A percentile compares a stretch with the other conserved stretches of the same genome.
Conservation (phyloP, 1,140 invertebrate genomes). For the Drosophila takahashii region DNA sequence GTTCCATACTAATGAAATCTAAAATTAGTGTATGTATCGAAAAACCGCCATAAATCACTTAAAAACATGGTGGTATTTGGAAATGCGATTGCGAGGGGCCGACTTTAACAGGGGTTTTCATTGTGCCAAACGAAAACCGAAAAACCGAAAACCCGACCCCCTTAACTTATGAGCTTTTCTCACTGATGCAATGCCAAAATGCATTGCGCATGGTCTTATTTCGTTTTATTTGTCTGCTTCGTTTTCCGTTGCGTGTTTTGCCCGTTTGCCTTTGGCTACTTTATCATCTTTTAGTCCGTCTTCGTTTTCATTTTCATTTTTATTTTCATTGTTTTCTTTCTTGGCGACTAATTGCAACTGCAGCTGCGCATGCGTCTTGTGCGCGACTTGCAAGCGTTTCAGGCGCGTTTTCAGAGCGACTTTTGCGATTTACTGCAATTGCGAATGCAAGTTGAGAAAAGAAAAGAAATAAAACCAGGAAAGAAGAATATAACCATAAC, state of each 20-base stretch:
- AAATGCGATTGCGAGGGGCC: conserved; percentile 44
- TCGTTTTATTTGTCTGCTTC: conserved; percentile 12
- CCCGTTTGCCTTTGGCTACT: conserved; percentile 15
- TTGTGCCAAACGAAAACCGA: conserved; percentile 37
- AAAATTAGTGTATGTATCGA: not conserved
- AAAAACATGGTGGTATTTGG: conserved; percentile 4
- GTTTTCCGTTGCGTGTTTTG: conserved; percentile 67
- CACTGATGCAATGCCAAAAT: conserved; percentile 72
- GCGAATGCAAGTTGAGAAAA: not conserved
- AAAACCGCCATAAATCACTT: conserved; percentile 22
- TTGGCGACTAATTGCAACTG: conserved; percentile 29
- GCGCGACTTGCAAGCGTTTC: conserved; percentile 8
- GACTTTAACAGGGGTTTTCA: conserved; percentile 58
- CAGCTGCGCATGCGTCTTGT: conserved; percentile 57
- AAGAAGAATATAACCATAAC: conserved; percentile 10
- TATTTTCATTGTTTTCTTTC: conserved; percentile 14
- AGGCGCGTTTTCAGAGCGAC: conserved; percentile 6
- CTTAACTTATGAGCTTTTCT: conserved; percentile 12
- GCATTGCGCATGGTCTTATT: conserved; percentile 67
- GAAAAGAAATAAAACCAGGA: conserved; percentile 8
- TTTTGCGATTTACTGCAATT: conserved; percentile 19
- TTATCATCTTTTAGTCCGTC: conserved; percentile 9
- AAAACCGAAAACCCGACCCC: not conserved
- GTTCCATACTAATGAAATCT: no score
- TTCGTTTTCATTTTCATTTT: conserved; percentile 13